A percentile compares a stretch with the other conserved stretches of the same genome.
Evolutionary conservation across 2,113 vertebrate species (phyloP).

Genomic region (Callionymus lyra): DNA sequence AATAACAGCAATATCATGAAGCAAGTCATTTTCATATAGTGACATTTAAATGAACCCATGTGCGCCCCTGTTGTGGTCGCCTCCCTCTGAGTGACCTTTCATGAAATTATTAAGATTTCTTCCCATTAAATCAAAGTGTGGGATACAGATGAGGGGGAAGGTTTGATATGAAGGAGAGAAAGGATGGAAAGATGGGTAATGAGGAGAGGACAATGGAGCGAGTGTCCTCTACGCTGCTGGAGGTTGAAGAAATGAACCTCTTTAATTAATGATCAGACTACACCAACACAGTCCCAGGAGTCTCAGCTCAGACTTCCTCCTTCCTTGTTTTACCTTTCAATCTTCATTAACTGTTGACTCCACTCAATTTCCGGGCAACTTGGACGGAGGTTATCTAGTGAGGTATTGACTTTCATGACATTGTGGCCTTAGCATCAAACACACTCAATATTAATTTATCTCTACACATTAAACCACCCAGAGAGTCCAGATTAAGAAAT

Average conservation of each 20-base stretch:
- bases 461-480: background rate
- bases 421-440: background rate
- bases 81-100: slow-evolving; percentile 35
- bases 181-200: background rate
- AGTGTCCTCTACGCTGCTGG: slow-evolving; percentile 34
- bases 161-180: slow-evolving; percentile 8
- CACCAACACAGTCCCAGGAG: slow-evolving; percentile 31
- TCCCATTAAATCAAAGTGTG: slow-evolving; percentile 15
- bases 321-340: background rate
- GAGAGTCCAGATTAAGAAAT: slow-evolving; percentile 7
- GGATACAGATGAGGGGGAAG: slow-evolving; percentile 24
- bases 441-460: no score
- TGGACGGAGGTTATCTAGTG: background rate
- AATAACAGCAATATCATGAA: background rate
- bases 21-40: slow-evolving; percentile 11
- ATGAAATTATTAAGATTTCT: slow-evolving; percentile 19
- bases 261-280: slow-evolving; percentile 63
- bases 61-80: slow-evolving; percentile 9
- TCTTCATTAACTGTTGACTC: slow-evolving; percentile 2
- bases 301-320: slow-evolving; percentile 16
- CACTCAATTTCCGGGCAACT: background rate
- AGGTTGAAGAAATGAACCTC: slow-evolving; percentile 48
- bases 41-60: slow-evolving; percentile 34
- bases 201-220: slow-evolving; percentile 17
- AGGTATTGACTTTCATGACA: background rate